Evolutionary conservation across 2,797 vertebrate species (phyloP), one percentile per base, ranked within the genome.

Genomic region (Botia almorhae): DNA sequence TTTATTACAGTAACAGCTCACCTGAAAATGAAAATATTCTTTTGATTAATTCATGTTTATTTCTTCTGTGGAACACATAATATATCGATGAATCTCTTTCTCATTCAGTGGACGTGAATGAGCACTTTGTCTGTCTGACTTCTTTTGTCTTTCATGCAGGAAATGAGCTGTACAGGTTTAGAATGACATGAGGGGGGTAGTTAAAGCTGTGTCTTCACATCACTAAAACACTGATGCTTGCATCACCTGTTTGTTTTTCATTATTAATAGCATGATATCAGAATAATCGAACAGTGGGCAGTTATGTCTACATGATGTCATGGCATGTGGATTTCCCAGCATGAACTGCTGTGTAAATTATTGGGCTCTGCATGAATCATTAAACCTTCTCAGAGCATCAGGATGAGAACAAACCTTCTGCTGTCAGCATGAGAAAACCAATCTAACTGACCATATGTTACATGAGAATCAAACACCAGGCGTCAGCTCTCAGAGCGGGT

Each of bases 351-450:
- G 63, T 55, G n/a, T 21, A 51, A 11, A 77, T 83, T 83, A 82
- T 83, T 86, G 65, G 74, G 80, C 80, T 74, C 82, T 60, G 82
- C 39, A 58, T 50, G 85, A 29, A 17, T 77, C 69, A 67, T 80
- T 60, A 69, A 14, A 77, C 33, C 55, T 56, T 50, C 69, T 51
- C 61, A 56, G 36, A 65, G 43, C 51, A 55, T 39, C 26, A 65
- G 51, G 53, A 77, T 3, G 11, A 39, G 51, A 69, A 7, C 36
- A 77, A 36, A 63, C 33, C 43, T 16, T 53, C 29, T 58, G 21
- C 46, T 17, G 33, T 53, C 39, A 58, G 26, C 64, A 36, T 17
- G 46, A 48, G 21, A 64, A 81, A 58, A 58, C 33, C 21, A 65
- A 78, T 46, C 60, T 69, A 1, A 48, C 29, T n/a, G 56, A 26